Conservation (phyloP, 1,140 invertebrate genomes). For the Nylanderia fulva region DNA sequence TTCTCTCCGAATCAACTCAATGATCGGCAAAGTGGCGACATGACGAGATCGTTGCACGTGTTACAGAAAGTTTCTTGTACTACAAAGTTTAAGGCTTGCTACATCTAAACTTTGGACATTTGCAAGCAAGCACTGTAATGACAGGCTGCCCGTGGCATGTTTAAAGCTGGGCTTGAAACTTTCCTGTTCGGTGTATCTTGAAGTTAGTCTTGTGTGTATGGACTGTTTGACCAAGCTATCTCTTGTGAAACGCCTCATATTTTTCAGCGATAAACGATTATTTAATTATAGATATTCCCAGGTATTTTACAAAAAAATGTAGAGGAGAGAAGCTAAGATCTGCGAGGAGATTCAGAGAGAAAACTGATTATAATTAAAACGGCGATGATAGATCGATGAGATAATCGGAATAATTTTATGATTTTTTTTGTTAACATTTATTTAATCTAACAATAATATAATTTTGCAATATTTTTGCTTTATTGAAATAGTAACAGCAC, state of each 20-base stretch:
- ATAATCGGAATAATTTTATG: neutral
- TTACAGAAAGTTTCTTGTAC: conserved; percentile 24
- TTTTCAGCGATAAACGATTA: neutral
- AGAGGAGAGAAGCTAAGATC: neutral
- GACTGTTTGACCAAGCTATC: neutral
- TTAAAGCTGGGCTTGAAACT: conserved; percentile 1
- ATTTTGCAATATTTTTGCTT: neutral
- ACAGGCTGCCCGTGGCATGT: neutral
- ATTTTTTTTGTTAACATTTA: neutral
- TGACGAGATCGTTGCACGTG: conserved; percentile 1
- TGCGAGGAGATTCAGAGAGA: neutral
- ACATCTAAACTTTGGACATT: conserved; percentile 28
- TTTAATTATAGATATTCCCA: neutral
- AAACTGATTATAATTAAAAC: neutral
- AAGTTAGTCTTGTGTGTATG: neutral
- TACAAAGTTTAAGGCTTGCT: conserved; percentile 15
- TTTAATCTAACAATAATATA: neutral
- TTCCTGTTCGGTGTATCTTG: neutral
- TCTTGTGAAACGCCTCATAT: neutral
- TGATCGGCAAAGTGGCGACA: neutral
- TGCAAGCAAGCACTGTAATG: conserved; percentile 29
- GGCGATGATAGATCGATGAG: neutral
- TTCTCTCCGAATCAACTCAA: neutral
- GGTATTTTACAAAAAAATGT: too few species aligned
- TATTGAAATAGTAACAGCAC: neutral